Percentiles rank a stretch among this genome's conserved stretches.
Conservation (phyloP, 1,140 invertebrate genomes). For the Diabrotica undecimpunctata region DNA sequence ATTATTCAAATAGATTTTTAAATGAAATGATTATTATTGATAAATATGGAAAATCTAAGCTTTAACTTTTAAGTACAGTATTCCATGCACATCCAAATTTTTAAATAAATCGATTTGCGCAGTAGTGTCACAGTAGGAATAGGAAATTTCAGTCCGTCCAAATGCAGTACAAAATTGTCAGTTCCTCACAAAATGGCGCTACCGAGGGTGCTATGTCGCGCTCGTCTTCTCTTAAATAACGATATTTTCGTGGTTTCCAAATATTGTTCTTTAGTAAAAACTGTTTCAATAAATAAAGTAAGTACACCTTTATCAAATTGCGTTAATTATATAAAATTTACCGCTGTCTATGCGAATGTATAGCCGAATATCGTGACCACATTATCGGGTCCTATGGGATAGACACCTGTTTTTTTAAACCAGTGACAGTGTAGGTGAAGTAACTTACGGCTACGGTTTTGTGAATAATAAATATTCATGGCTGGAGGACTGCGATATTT, state of each 20-base stretch:
- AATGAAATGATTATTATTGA: no score
- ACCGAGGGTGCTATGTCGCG: constrained; percentile 37
- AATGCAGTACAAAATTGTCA: constrained; percentile 19
- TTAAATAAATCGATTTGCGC: constrained; percentile 20
- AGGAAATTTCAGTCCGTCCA: not conserved
- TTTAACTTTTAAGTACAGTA: no score
- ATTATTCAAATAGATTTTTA: no score
- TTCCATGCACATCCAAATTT: not conserved
- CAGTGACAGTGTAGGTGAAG: not conserved
- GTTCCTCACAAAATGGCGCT: constrained; percentile 40
- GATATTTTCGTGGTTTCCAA: constrained; percentile 38
- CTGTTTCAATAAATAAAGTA: constrained; percentile 40
- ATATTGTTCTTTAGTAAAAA: constrained; percentile 33
- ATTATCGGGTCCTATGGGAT: not conserved
- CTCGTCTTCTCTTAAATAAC: constrained; percentile 37
- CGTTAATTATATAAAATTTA: not conserved
- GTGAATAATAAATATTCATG: no score
- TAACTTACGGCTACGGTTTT: no score
- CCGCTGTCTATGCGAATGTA: no score
- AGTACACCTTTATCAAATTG: constrained; percentile 27
- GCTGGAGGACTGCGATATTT: no score
- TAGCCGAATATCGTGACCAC: no score
- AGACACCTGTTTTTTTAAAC: constrained; percentile 2
- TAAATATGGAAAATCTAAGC: no score
- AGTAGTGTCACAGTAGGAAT: constrained; percentile 10